These are phyloP conservation scores for Willisornis vidua DNA, from an alignment of 2,113 vertebrate species.

Conservation along the genomic window DNA sequence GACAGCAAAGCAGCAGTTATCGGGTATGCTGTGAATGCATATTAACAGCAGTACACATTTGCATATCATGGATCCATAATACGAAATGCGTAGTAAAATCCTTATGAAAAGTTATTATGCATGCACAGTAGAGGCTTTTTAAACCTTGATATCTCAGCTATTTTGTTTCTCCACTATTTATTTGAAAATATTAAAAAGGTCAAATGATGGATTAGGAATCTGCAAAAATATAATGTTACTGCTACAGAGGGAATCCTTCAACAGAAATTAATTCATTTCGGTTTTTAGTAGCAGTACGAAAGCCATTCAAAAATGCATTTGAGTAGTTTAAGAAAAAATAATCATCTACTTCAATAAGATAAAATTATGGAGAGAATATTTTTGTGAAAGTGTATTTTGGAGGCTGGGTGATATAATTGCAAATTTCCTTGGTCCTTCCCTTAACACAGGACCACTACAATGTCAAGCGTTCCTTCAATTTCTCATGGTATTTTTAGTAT, in stretches of 20 bases:
- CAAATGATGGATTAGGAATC: slow-evolving; percentile 51
- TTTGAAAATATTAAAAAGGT: slow-evolving; percentile 65
- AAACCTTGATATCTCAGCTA: slow-evolving; percentile 66
- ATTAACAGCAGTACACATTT: slow-evolving; percentile 62
- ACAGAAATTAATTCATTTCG: slow-evolving; percentile 8
- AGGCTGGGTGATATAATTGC: background rate
- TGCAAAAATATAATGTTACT: slow-evolving; percentile 49
- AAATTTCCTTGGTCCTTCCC: background rate
- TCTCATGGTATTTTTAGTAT: background rate
- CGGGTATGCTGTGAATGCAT: slow-evolving; percentile 51
- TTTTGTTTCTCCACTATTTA: slow-evolving; percentile 59
- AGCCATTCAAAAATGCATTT: background rate
- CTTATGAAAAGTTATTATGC: slow-evolving; percentile 60
- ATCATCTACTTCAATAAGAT: background rate
- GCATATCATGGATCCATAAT: slow-evolving; percentile 57
- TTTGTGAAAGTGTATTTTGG: background rate
- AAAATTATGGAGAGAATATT: background rate
- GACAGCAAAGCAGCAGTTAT: slow-evolving; percentile 65
- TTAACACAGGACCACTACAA: background rate
- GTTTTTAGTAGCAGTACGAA: background rate
- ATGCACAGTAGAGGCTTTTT: slow-evolving; percentile 59
- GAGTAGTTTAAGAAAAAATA: background rate
- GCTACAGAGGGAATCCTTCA: slow-evolving; percentile 22
- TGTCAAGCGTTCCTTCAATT: background rate
- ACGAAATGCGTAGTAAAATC: slow-evolving; percentile 46